Evolutionary conservation across 2,888 invertebrate species (phyloP).

Genomic region (Stegana nigrithorax): DNA sequence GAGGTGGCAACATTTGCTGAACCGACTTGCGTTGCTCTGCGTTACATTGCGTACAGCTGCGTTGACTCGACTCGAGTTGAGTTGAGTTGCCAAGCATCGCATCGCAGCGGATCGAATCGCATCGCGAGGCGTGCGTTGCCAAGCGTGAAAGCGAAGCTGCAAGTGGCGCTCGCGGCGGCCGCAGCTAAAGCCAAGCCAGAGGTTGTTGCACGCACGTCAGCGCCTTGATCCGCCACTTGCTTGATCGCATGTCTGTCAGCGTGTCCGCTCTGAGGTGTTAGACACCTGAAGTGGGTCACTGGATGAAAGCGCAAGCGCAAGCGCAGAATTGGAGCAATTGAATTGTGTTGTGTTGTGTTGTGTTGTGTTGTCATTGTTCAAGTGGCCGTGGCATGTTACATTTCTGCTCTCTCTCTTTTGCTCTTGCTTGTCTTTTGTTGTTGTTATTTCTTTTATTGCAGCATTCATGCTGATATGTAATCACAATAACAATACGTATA

Average conservation of each 20-base stretch:
- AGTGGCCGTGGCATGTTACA: neutral
- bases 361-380: neutral
- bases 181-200: conserved; percentile 49
- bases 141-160: too few relatives aligned
- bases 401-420: too few relatives aligned
- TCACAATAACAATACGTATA: conserved; percentile 22
- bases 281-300: conserved; percentile 53
- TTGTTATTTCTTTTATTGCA: conserved; percentile 25
- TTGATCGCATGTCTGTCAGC: neutral
- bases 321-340: conserved; percentile 20
- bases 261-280: conserved; percentile 11
- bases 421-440: neutral
- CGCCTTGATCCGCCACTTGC: conserved; percentile 25
- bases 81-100: conserved; percentile 44
- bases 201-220: conserved; percentile 54
- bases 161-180: neutral
- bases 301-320: conserved; percentile 19
- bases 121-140: too few relatives aligned
- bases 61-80: too few relatives aligned
- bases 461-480: conserved; percentile 29
- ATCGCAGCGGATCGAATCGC: too few relatives aligned
- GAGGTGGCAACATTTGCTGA: conserved; percentile 23
- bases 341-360: neutral
- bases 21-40: conserved; percentile 17
- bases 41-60: too few relatives aligned